phyloP scores from a whole-genome alignment of 2,797 vertebrate genomes.

The Urocyon cinereoargenteus region DNA sequence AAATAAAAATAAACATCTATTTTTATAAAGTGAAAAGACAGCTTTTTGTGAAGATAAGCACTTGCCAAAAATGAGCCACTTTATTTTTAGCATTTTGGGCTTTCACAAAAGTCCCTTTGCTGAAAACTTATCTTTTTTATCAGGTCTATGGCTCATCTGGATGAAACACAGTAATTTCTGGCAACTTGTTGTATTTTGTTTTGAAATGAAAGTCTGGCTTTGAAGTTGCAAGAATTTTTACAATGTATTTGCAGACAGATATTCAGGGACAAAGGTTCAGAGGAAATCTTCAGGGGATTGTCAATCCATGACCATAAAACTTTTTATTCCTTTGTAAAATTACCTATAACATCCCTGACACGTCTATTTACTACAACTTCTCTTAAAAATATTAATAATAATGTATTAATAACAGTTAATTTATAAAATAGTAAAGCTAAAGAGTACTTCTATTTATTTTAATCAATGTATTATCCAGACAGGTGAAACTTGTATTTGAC shows the following conservation, averaged over 20 bases:
- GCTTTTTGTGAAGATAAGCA: conserved; percentile 26
- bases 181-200: conserved; percentile 1
- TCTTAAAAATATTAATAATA: conserved; percentile 27
- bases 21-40: conserved; percentile 38
- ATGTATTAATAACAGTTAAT: neutral
- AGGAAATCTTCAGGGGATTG: conserved; percentile 9
- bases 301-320: neutral
- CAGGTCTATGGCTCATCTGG: neutral
- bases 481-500: neutral
- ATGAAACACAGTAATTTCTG: conserved; percentile 55
- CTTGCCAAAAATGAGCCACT: conserved; percentile 55
- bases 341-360: neutral
- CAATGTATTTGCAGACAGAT: neutral
- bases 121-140: conserved; percentile 24
- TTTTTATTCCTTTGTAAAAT: conserved; percentile 43
- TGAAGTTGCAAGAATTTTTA: conserved; percentile 59
- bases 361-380: neutral
- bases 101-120: conserved; percentile 42
- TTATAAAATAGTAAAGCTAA: conserved; percentile 17
- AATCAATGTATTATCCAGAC: neutral
- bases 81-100: conserved; percentile 44
- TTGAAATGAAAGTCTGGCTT: conserved; percentile 42
- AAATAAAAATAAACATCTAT: neutral
- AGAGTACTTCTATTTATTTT: conserved; percentile 39
- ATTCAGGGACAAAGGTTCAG: neutral